Evolutionary conservation across 2,888 invertebrate genomes (phyloP).

Genomic region (Chelonus formosanus): DNA sequence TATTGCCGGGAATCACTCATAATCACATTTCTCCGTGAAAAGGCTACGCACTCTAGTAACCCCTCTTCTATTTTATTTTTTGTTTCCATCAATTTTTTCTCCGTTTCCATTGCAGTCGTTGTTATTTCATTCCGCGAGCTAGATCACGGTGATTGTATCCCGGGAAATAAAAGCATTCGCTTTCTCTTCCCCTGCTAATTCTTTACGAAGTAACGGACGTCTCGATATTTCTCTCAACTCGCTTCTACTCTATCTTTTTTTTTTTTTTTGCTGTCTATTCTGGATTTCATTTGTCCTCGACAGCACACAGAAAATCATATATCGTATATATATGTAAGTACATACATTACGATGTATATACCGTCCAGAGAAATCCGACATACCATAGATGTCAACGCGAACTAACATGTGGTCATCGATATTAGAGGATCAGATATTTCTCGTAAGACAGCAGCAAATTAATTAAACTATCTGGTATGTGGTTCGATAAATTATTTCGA

Average conservation of each 20-base stretch:
- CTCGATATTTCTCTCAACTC: constrained; percentile 32
- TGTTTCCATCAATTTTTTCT: constrained; percentile 39
- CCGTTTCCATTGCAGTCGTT: constrained; percentile 26
- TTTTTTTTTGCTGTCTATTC: constrained; percentile 31
- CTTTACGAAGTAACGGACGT: constrained; percentile 20
- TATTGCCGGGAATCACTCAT: constrained; percentile 64
- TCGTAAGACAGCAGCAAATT: no score
- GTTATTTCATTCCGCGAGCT: constrained; percentile 34
- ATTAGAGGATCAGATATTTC: no score
- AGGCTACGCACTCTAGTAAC: constrained; percentile 9
- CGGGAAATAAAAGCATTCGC: constrained; percentile 39
- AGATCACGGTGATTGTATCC: constrained; percentile 40
- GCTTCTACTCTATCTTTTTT: constrained; percentile 29
- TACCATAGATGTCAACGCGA: no score
- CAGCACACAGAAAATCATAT: not conserved
- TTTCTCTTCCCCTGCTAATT: constrained; percentile 15
- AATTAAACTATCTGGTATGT: no score
- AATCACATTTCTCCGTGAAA: constrained; percentile 50
- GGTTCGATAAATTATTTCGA: no score
- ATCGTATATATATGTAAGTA: constrained; percentile 1
- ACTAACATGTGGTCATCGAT: no score
- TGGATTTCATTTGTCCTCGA: constrained; percentile 11
- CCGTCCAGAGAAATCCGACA: no score
- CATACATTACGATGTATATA: not conserved
- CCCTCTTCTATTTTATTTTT: constrained; percentile 30